Evolutionary conservation across 2,113 vertebrate species (phyloP), one percentile per base, ranked within the genome.

Genomic region (Xiphorhynchus elegans): DNA sequence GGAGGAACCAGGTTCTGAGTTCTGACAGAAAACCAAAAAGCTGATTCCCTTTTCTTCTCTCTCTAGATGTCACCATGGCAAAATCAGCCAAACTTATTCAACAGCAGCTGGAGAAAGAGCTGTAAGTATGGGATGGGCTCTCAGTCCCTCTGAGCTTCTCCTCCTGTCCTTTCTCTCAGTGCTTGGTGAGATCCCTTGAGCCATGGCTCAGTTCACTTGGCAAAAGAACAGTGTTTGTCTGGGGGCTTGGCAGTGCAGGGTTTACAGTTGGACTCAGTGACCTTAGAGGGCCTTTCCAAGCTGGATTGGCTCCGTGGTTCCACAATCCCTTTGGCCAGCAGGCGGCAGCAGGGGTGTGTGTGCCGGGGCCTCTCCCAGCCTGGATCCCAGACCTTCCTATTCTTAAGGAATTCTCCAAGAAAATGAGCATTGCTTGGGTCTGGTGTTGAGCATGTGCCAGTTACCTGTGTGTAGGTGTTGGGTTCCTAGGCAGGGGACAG

Each of bases 1-100:
- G 42, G 3, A 80, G 14, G 56, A 52, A 7, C 6, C 5, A 50
- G 13, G 10, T 47, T 75, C 53, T 94, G 59, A 44, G 42, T 76
- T 56, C 42, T 70, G 39, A 64, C 29, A 10, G 46, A 49, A 84
- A 74, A 2, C 29, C 49, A 66, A 19, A 55, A 70, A 89, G 39
- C 40, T 80, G 24, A 70, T 49, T 92, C 60, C 7, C 5, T 21
- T 84, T 58, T 80, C 21, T 90, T 88, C 93, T 72, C 96, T 79
- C 53, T 68, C 40, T 75, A 99, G 99, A 99, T 96, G 97, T 99
- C 67, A 97, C 98, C 62, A 99, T 99, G 99, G 99, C 99, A 84
- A 99, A 99, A 96, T 99, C 99, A 10, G 99, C 99, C 52, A 99
- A 99, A 97, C 96, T 99, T 92, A 99, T 99, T 96, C 99, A 99